Evolutionary conservation across 2,797 vertebrate genomes (phyloP).

Genomic region (Chaetodon trifasciatus): DNA sequence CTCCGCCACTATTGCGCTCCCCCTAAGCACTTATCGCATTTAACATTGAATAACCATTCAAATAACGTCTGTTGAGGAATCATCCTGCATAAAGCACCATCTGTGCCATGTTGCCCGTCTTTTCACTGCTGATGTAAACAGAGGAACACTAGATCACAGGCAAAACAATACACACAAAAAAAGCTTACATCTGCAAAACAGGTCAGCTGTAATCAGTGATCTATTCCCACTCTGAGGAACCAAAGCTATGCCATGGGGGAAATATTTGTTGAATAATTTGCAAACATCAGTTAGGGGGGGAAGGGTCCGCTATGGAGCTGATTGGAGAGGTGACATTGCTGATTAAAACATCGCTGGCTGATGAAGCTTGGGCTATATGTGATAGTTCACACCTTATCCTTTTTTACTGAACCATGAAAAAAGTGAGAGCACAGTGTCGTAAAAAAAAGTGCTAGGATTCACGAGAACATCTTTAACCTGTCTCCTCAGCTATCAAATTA

Average conservation of each 20-base stretch:
- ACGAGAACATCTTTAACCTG: constrained; percentile 67
- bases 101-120: constrained; percentile 72
- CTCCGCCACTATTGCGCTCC: constrained; percentile 25
- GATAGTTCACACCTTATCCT: constrained; percentile 54
- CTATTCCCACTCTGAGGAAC: constrained; percentile 58
- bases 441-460: constrained; percentile 32
- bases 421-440: constrained; percentile 34
- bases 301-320: constrained; percentile 27
- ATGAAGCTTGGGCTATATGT: constrained; percentile 28
- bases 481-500: constrained; percentile 70
- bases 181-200: constrained; percentile 56
- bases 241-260: constrained; percentile 50
- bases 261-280: constrained; percentile 68
- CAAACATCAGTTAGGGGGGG: constrained; percentile 46
- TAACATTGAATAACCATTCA: constrained; percentile 83
- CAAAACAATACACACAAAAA: constrained; percentile 53
- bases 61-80: constrained; percentile 81
- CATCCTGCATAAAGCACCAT: constrained; percentile 80
- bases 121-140: constrained; percentile 69
- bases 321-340: constrained; percentile 55
- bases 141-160: constrained; percentile 55
- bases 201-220: constrained; percentile 76
- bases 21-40: constrained; percentile 72
- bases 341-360: constrained; percentile 57
- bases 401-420: constrained; percentile 58